Evolutionary conservation across 2,797 vertebrate genomes (phyloP), one percentile per base, ranked within the genome.

Genomic region (Chanos chanos): DNA sequence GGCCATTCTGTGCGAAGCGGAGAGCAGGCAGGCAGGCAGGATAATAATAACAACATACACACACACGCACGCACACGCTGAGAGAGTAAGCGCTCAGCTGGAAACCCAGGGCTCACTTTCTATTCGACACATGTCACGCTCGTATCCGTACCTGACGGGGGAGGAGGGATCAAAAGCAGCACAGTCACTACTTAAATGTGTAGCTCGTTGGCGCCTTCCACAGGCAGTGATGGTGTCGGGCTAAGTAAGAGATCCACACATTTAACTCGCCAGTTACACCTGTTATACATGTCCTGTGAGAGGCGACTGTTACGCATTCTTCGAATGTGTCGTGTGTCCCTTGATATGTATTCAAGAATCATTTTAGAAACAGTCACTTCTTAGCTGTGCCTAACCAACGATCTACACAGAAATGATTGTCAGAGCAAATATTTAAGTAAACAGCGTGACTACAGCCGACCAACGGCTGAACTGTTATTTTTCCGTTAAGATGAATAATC

Each of bases 1-100:
- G 85, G 89, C 89, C 89, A 91, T 90, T 77, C 83, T 79, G 80
- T 66, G 81, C 77, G 73, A 76, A 39, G 70, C 53, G 60, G 60
- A 56, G 60, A 53, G 53, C 39, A 37, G 48, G 57, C 52, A 37
- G 43, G 77, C 76, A 63, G 78, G 80, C 71, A 75, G 80, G 75
- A 74, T 75, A 78, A 80, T 77, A 70, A 77, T 72, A 74, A 77
- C 65, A 77, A 77, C 75, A 72, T 72, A 72, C 68, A 71, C 65
- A 60, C 62, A 39, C 66, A 40, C 68, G 52, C 58, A 31, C 41
- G 41, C 59, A 50, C 66, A 48, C 68, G 55, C 28, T n/a, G 53
- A 52, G 50, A 57, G 71, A 54, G 64, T 44, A 45, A 49, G 70
- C 66, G 61, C 73, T 69, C 66, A 69, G 59, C 51, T 70, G 73